Evolutionary conservation across 2,797 vertebrate genomes (phyloP).

Genomic region (Echiichthys vipera): DNA sequence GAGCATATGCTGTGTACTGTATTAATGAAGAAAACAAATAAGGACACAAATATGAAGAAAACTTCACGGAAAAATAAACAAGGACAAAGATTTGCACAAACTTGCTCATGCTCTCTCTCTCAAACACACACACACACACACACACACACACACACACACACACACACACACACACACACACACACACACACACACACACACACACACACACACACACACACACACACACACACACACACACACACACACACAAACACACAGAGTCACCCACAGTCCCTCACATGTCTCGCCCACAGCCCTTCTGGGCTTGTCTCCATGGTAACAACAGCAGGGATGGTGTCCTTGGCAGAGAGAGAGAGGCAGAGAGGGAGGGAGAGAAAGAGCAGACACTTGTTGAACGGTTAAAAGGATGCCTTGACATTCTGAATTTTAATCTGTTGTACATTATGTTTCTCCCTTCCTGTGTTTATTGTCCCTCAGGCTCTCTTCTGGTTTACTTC

Average conservation of each 20-base stretch:
- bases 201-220: background rate
- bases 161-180: too few relatives aligned
- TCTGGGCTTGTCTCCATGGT: constrained; percentile 85
- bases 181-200: background rate
- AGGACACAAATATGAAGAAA: constrained; percentile 4
- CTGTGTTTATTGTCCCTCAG: constrained; percentile 23
- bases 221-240: constrained; percentile 27
- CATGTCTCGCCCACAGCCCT: constrained; percentile 82
- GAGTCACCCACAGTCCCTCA: constrained; percentile 76
- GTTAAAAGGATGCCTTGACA: constrained; percentile 72
- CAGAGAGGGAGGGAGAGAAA: constrained; percentile 8
- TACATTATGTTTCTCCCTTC: constrained; percentile 33
- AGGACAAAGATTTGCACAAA: constrained; percentile 46
- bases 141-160: too few relatives aligned
- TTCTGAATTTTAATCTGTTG: constrained; percentile 61
- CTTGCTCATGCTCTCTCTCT: constrained; percentile 31
- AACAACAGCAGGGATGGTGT: constrained; percentile 85
- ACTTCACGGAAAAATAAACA: constrained; percentile 41
- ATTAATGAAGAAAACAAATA: constrained; percentile 3
- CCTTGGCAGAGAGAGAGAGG: constrained; percentile 78
- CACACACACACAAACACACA: constrained; percentile 38
- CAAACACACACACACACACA: too few relatives aligned
- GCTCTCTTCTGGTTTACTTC: constrained; percentile 30
- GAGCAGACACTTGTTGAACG: constrained; percentile 75
- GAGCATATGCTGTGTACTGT: background rate